Conservation (phyloP, 2,888 invertebrate genomes). For the Trachelus iudaicus region DNA sequence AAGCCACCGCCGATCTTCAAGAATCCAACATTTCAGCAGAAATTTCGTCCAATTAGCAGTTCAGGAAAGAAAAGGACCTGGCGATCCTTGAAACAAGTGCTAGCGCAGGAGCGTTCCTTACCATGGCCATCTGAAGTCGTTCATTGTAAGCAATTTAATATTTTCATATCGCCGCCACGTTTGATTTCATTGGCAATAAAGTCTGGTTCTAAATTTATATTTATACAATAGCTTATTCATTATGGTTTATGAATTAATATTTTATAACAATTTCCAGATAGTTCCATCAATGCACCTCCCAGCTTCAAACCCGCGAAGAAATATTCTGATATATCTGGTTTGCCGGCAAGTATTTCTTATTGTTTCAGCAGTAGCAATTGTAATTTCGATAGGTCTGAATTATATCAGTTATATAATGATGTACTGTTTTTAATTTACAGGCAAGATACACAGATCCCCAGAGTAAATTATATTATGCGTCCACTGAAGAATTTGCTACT, state of each 20-base stretch:
- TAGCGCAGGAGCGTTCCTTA: constrained; percentile 80
- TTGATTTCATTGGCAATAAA: background rate
- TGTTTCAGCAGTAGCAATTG: background rate
- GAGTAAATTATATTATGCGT: constrained; percentile 86
- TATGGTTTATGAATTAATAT: constrained; percentile 7
- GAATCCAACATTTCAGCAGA: constrained; percentile 55
- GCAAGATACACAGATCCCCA: constrained; percentile 92
- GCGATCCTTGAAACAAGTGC: constrained; percentile 90
- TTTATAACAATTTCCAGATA: constrained; percentile 71
- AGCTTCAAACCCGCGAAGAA: constrained; percentile 92
- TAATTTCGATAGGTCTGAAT: background rate
- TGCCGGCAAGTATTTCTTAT: constrained; percentile 70
- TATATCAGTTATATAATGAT: no score
- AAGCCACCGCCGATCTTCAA: constrained; percentile 55
- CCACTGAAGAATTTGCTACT: constrained; percentile 88
- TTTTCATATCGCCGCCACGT: background rate
- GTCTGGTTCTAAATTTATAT: background rate
- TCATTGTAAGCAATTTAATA: constrained; percentile 72
- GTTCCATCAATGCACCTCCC: constrained; percentile 90
- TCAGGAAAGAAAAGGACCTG: constrained; percentile 81
- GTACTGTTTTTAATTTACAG: constrained; percentile 53
- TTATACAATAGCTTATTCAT: background rate
- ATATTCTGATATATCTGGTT: constrained; percentile 92
- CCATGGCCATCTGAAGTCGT: constrained; percentile 83
- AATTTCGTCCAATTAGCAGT: constrained; percentile 55